phyloP scores from a whole-genome alignment of 2,797 vertebrate genomes.

The Hypotaenidia philippensis region DNA sequence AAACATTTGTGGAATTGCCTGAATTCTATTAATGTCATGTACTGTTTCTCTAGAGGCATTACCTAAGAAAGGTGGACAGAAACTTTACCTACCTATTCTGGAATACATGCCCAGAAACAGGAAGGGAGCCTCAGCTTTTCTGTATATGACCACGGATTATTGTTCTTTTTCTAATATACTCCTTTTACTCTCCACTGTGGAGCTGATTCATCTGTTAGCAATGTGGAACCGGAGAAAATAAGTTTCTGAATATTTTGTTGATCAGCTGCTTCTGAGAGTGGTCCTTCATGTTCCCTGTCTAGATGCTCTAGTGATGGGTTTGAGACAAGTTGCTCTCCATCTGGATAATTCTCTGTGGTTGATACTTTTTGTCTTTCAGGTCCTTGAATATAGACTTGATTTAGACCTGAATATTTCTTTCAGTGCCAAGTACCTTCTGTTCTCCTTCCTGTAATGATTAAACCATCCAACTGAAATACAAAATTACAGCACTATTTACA shows the following conservation, averaged over 20 bases:
- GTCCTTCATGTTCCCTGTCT: background rate
- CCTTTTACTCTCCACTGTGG: background rate
- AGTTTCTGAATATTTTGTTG: background rate
- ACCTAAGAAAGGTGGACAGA: background rate
- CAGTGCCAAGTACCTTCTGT: background rate
- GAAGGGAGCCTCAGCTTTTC: background rate
- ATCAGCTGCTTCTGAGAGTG: background rate
- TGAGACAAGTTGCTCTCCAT: background rate
- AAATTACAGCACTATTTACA: background rate
- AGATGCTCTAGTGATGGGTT: background rate
- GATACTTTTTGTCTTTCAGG: background rate
- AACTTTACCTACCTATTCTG: background rate
- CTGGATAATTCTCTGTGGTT: background rate
- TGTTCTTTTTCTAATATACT: background rate
- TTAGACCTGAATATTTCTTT: background rate
- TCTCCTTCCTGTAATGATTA: background rate
- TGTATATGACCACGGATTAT: background rate
- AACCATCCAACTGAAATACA: background rate
- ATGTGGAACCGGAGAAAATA: background rate
- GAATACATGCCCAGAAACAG: background rate
- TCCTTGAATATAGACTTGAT: background rate
- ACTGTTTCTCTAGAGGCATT: background rate
- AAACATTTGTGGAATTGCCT: background rate
- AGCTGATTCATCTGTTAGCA: background rate
- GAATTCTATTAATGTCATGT: background rate